Evolutionary conservation across 2,113 vertebrate species (phyloP), one percentile per base, ranked within the genome.

Genomic region (Cyprinodon brontotheroides): DNA sequence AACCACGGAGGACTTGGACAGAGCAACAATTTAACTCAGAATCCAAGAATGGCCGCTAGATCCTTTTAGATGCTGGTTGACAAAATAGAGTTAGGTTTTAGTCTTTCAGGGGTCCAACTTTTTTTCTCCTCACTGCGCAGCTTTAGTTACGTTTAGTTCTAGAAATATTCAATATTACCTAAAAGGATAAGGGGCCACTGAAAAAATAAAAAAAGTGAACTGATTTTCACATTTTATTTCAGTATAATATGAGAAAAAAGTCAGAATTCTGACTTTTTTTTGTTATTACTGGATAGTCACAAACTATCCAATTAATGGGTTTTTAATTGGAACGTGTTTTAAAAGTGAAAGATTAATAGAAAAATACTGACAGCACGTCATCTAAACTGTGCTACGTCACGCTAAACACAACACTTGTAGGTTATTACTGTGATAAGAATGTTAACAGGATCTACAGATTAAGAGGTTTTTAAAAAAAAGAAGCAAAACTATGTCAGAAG

Each of bases 1-100:
- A 62, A 78, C 87, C 81, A 11, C 81, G 3, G 59, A 74, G 70
- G 9, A 48, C 74, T 84, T 82, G 83, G 81, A 83, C 39, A 6
- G 3, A 72, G 75, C 1, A 36, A 57, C 68, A 60, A 43, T 68
- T 80, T 66, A 67, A 41, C 77, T 60, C 40, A 74, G 41, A 20
- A 50, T 82, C 77, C 79, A 72, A 87, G 17, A 4, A 22, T 15
- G 75, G 59, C 68, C 50, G 65, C 75, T 72, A n/a, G 3, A 80
- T 70, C 48, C 15, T 40, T 68, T 62, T 62, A 74, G 80, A 38
- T 65, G 61, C 69, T 72, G 75, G 20, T 74, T 79, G 59, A 66
- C 39, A 75, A 41, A 70, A 45, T n/a, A 11, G 3, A 66, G 61
- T 68, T 63, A 47, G 69, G 29, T 66, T 81, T 74, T 76, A 15